Evolutionary conservation across 2,888 invertebrate genomes (phyloP), one percentile per base, ranked within the genome.

Genomic region (Cancer borealis): DNA sequence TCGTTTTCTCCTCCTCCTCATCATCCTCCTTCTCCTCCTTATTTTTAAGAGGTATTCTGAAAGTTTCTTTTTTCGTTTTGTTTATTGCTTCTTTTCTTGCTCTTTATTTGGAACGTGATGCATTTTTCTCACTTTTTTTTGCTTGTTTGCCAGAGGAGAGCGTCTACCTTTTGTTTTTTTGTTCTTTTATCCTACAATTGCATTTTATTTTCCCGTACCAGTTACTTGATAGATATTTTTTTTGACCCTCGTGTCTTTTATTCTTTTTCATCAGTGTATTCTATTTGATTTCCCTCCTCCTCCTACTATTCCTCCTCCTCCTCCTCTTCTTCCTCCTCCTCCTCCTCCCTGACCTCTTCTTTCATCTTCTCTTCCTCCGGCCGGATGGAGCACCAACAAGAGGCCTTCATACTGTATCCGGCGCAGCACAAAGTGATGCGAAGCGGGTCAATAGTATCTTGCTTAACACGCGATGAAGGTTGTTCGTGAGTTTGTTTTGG

Each of bases 391-490:
- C 30, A 12, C 79, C 79, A 21, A 21, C 79, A 30, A 30, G 79
- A 66, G 79, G 79, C 79, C 79, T 30, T 79, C 26, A 79, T 30
- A 30, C 30, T 30, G 79, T 79, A 79, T 79, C 79, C 79, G 79
- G 79, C 30, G 30, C 26, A 10, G 26, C 10, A 79, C 30, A 79
- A 30, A 79, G 30, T 79, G 79, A 79, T 79, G 79, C 79, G 79
- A 79, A 79, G 30, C 30, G 79, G 79, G 79, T 79, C 79, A 79
- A 14, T 10, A 79, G 21, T 30, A 79, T 30, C 66, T 66, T 66
- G 66, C 66, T 66, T 66, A 66, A 66, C 4, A 66, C n/a, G n/a
- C 4, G 21, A 66, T n/a, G 17, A 66, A 66, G n/a, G 21, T 66
- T 66, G 66, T 66, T 66, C 66, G 21, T n/a, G n/a, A 66, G 21